A percentile compares a stretch with the other conserved stretches of the same genome.
phyloP scores from a whole-genome alignment of 2,113 vertebrate genomes.

The Pomatostomus ruficeps region DNA sequence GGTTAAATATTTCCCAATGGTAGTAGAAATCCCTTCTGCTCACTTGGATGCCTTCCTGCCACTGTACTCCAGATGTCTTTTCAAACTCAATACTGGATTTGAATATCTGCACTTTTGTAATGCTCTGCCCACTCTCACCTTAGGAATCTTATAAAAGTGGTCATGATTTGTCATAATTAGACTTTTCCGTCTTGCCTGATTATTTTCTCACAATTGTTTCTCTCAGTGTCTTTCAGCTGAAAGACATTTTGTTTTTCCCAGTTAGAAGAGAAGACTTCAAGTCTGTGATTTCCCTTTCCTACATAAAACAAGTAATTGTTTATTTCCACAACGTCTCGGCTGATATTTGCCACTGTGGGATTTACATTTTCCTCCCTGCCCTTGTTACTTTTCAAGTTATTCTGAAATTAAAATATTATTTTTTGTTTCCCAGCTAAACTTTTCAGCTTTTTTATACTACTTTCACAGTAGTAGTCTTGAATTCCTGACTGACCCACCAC shows the following conservation, averaged over 20 bases:
- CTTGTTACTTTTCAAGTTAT: neutral
- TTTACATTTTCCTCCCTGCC: accelerated
- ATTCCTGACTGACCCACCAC: neutral
- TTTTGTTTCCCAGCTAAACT: neutral
- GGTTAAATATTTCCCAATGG: neutral
- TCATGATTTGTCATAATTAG: neutral
- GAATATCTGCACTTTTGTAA: neutral
- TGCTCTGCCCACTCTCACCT: neutral
- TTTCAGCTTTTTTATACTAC: neutral
- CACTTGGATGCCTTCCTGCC: neutral
- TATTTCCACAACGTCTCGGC: neutral
- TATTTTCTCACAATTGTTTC: neutral
- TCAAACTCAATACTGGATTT: neutral
- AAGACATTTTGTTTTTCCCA: neutral
- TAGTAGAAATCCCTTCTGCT: neutral
- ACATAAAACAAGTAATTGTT: neutral
- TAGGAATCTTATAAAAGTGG: neutral
- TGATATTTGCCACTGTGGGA: neutral
- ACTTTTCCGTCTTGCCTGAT: neutral
- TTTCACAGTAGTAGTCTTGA: neutral
- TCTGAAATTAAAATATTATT: neutral
- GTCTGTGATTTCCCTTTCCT: neutral
- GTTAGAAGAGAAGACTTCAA: neutral
- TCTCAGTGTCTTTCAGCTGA: neutral
- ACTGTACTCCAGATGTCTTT: neutral